These are phyloP conservation scores for Larimichthys crocea DNA, from an alignment of 2,113 vertebrate genomes.

Conservation along the genomic window DNA sequence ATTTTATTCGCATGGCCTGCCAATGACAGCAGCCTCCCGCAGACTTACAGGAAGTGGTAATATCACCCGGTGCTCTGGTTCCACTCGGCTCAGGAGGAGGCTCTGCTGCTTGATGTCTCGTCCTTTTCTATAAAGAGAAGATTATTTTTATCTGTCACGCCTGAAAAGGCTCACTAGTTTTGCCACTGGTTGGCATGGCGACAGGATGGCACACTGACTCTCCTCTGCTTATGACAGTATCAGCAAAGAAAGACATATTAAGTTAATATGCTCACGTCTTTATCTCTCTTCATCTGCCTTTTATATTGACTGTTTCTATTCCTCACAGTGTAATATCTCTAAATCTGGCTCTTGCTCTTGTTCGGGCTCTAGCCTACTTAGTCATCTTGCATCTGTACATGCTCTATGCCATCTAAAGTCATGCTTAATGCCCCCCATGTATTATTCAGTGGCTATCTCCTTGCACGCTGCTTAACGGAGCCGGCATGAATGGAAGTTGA, in stretches of 20 bases:
- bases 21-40: conserved; percentile 61
- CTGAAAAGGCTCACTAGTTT: conserved; percentile 39
- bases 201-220: conserved; percentile 49
- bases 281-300: conserved; percentile 23
- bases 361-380: conserved; percentile 43
- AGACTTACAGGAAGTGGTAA: conserved; percentile 69
- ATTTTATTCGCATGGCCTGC: conserved; percentile 70
- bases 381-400: conserved; percentile 57
- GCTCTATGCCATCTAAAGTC: conserved; percentile 48
- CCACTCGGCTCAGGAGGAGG: conserved; percentile 63
- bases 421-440: conserved; percentile 68
- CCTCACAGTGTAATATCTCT: conserved; percentile 26
- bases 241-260: conserved; percentile 39
- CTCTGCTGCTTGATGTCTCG: conserved; percentile 59
- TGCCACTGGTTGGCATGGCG: conserved; percentile 68
- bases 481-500: conserved; percentile 66
- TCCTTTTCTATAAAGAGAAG: conserved; percentile 58
- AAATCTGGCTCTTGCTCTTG: conserved; percentile 39
- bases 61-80: conserved; percentile 57
- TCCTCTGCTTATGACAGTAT: conserved; percentile 20
- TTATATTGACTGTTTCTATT: conserved; percentile 4
- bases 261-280: conserved; percentile 29
- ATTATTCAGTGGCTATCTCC: conserved; percentile 73
- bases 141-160: conserved; percentile 67
- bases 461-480: conserved; percentile 60